Conservation (phyloP, 2,888 invertebrate species). For the Trichogramma evanescens region DNA sequence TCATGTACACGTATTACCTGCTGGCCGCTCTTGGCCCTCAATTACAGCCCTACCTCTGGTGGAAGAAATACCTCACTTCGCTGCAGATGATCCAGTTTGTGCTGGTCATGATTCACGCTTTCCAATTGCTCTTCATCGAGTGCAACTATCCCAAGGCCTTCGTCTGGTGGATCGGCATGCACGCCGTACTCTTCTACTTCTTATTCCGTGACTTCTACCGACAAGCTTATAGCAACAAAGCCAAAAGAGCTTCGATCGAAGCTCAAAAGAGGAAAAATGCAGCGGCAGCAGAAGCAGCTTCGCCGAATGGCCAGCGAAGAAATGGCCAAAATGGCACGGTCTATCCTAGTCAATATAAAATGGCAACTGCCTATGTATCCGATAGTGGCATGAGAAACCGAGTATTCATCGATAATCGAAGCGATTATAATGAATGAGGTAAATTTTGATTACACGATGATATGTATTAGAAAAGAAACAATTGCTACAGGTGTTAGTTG, state of each 20-base stretch:
- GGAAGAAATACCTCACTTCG: constrained; percentile 89
- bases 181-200: constrained; percentile 87
- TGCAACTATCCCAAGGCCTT: constrained; percentile 86
- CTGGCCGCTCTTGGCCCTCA: constrained; percentile 83
- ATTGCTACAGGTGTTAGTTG: too few relatives aligned
- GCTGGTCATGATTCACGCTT: constrained; percentile 79
- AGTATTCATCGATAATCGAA: constrained; percentile 48
- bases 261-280: constrained; percentile 20
- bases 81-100: constrained; percentile 91
- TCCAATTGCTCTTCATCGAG: constrained; percentile 79
- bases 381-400: constrained; percentile 49
- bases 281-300: neutral
- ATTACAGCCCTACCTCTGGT: constrained; percentile 85
- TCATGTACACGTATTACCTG: constrained; percentile 91
- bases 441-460: too few relatives aligned
- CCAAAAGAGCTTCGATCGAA: constrained; percentile 22
- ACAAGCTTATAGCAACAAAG: constrained; percentile 60
- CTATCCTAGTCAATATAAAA: constrained; percentile 45
- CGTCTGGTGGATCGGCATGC: constrained; percentile 85
- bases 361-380: constrained; percentile 51
- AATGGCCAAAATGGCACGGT: constrained; percentile 35
- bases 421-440: constrained; percentile 9
- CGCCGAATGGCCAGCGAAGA: neutral
- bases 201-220: constrained; percentile 89
- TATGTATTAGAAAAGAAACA: too few relatives aligned